These are phyloP conservation scores for Heliconius melpomene DNA, from an alignment of 1,140 invertebrate genomes.

Conservation along the genomic window DNA sequence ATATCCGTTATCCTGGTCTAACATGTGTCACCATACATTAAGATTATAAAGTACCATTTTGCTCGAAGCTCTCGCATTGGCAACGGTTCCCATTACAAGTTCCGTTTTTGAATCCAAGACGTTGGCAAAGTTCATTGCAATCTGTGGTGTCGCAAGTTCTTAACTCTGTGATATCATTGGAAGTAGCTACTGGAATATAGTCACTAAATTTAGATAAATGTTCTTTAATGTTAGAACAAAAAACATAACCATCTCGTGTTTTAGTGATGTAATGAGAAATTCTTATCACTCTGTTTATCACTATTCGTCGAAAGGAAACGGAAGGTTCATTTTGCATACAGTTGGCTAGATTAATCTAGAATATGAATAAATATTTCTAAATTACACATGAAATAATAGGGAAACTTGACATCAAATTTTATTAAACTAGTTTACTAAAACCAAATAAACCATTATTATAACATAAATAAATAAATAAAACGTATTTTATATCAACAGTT, in stretches of 20 bases:
- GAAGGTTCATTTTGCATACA: no score
- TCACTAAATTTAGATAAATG: neutral
- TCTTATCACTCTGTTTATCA: no score
- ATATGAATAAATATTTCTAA: no score
- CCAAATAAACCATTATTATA: neutral
- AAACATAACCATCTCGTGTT: no score
- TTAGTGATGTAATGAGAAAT: no score
- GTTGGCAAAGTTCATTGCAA: neutral
- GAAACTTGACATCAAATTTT: no score
- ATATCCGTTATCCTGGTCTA: no score
- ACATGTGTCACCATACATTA: neutral
- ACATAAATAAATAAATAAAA: neutral
- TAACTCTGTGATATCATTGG: neutral
- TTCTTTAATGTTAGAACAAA: neutral
- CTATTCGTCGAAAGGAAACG: no score
- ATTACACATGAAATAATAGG: no score
- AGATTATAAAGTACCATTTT: neutral
- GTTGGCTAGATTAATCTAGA: no score
- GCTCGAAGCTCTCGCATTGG: neutral
- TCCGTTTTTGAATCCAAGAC: neutral
- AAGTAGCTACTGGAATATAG: neutral
- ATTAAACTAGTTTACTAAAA: no score
- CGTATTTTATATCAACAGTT: constrained; percentile 12
- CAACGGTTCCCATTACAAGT: neutral
- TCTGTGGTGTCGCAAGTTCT: neutral